Percentiles rank a stretch among this genome's conserved stretches.
These are phyloP conservation scores for Melinopterus prodromus DNA, from an alignment of 2,888 invertebrate genomes.

Conservation along the genomic window DNA sequence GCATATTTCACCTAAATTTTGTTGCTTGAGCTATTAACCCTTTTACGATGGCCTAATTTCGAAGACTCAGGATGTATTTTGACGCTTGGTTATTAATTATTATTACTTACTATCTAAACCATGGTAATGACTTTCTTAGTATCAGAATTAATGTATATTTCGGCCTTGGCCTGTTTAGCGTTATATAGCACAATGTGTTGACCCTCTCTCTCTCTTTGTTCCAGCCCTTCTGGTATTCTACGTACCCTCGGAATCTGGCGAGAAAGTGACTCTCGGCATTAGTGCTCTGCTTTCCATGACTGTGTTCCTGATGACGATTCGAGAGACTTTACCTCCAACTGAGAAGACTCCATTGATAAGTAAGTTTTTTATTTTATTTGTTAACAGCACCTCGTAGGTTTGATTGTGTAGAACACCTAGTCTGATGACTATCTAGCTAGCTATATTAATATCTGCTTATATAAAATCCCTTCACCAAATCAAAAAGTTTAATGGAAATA, in stretches of 20 bases:
- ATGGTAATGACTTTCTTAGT: background rate
- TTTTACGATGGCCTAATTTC: background rate
- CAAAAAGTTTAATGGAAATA: too few relatives aligned
- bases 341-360: conserved; percentile 88
- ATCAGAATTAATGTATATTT: background rate
- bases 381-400: background rate
- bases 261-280: conserved; percentile 87
- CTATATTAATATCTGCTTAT: too few relatives aligned
- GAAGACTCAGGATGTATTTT: background rate
- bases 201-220: conserved; percentile 41
- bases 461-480: too few relatives aligned
- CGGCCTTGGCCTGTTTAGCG: background rate
- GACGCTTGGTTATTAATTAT: background rate
- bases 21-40: background rate
- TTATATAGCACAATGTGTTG: background rate
- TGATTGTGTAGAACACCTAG: too few relatives aligned
- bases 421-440: too few relatives aligned
- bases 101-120: background rate
- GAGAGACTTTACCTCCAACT: conserved; percentile 86
- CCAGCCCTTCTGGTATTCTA: conserved; percentile 84
- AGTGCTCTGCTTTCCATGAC: conserved; percentile 90
- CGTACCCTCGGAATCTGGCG: conserved; percentile 88
- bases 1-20: background rate
- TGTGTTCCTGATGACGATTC: conserved; percentile 87
- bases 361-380: conserved; percentile 61